These are phyloP conservation scores for Drosophila tripunctata DNA, from an alignment of 2,888 invertebrate species.

Conservation along the genomic window DNA sequence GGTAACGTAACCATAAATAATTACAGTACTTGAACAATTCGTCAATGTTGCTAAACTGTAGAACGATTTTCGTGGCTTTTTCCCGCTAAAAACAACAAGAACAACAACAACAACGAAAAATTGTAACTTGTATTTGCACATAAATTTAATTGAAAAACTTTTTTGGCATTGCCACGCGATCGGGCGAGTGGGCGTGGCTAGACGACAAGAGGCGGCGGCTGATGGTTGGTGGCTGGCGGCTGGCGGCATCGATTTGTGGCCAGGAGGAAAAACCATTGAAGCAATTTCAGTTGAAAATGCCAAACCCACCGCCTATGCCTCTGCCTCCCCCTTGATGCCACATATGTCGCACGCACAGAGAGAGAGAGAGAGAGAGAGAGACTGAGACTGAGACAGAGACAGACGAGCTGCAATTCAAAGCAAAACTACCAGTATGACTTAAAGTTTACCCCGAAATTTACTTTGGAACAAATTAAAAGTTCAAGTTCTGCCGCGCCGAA, in stretches of 20 bases:
- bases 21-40: conserved; percentile 42
- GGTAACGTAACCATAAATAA: conserved; percentile 46
- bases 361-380: no score
- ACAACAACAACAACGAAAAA: no score
- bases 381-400: no score
- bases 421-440: conserved; percentile 60
- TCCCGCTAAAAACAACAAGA: conserved; percentile 24
- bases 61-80: conserved; percentile 51
- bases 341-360: conserved; percentile 63
- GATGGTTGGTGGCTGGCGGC: background rate
- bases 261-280: conserved; percentile 41
- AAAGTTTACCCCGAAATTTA: conserved; percentile 68
- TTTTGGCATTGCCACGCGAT: conserved; percentile 38
- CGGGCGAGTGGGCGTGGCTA: conserved; percentile 25
- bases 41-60: conserved; percentile 49
- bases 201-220: background rate
- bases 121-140: conserved; percentile 46
- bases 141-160: conserved; percentile 71
- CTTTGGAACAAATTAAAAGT: conserved; percentile 76
- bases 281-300: conserved; percentile 44
- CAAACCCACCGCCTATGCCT: conserved; percentile 25
- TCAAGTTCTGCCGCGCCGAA: conserved; percentile 57
- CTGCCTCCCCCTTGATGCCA: conserved; percentile 17
- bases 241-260: conserved; percentile 50
- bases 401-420: conserved; percentile 12